These are phyloP conservation scores for Calypte anna DNA, from an alignment of 2,113 vertebrate genomes.

Conservation along the genomic window DNA sequence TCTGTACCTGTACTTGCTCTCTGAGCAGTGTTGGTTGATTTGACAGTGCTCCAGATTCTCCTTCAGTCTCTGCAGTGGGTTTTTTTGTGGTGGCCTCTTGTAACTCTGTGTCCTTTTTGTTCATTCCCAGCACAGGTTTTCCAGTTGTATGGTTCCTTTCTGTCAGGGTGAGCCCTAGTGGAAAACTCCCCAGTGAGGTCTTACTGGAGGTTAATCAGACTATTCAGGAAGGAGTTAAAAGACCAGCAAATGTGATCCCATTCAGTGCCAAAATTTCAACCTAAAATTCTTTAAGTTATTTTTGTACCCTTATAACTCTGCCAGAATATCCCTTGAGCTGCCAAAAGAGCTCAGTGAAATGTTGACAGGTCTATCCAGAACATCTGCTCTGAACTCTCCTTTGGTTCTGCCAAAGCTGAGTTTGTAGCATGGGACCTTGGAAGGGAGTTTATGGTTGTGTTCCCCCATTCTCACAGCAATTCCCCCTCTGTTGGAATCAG, in stretches of 20 bases:
- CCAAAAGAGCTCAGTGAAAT: neutral
- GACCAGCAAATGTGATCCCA: neutral
- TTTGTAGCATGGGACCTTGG: neutral
- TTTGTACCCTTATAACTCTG: neutral
- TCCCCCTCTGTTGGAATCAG: neutral
- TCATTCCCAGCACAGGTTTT: neutral
- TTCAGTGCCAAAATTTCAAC: neutral
- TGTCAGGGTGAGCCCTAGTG: neutral
- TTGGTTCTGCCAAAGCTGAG: neutral
- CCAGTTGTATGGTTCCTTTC: neutral
- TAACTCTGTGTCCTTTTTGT: neutral
- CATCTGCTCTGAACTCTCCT: neutral
- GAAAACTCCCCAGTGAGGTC: neutral
- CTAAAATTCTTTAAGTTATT: slow-evolving; percentile 3
- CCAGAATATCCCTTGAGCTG: neutral
- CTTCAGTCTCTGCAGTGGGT: neutral
- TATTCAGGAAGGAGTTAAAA: neutral
- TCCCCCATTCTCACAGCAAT: neutral
- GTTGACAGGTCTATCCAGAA: slow-evolving; percentile 15
- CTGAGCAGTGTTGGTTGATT: neutral
- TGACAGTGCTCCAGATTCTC: neutral
- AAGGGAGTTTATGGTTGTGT: neutral
- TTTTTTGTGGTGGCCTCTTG: neutral
- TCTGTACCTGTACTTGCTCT: neutral
- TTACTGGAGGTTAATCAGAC: neutral